Conservation (phyloP, 2,888 invertebrate species). For the Rapana venosa region DNA sequence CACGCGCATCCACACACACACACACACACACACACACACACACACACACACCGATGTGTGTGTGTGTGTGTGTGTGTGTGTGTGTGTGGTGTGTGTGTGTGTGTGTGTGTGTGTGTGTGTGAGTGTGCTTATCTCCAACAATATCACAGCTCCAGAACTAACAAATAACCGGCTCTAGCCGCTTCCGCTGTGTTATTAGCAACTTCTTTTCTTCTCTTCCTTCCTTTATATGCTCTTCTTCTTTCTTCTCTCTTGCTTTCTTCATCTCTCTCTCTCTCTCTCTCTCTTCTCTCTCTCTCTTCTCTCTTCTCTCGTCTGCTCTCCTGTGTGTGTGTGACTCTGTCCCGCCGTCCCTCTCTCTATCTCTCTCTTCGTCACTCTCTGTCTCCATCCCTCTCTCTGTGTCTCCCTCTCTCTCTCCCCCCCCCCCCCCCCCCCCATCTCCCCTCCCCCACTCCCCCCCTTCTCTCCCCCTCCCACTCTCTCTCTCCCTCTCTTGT, state of each 20-base stretch:
- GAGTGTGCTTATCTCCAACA: constrained; percentile 17
- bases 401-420: background rate
- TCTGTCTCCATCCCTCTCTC: too few relatives aligned
- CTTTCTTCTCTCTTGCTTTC: background rate
- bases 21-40: constrained; percentile 6
- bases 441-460: background rate
- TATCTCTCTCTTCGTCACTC: background rate
- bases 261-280: background rate
- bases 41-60: constrained; percentile 20
- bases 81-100: too few relatives aligned
- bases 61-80: too few relatives aligned
- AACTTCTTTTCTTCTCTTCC: background rate
- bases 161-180: constrained; percentile 14
- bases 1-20: background rate
- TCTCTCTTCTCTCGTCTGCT: too few relatives aligned
- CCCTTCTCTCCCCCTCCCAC: background rate
- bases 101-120: too few relatives aligned
- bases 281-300: background rate
- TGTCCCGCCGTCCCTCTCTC: background rate
- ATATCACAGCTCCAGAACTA: constrained; percentile 13
- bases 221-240: background rate
- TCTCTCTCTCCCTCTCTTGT: background rate
- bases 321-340: too few relatives aligned
- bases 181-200: background rate
- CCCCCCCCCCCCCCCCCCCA: too few relatives aligned